Conservation (phyloP, 2,888 invertebrate species). For the Abrostola tripartita region DNA sequence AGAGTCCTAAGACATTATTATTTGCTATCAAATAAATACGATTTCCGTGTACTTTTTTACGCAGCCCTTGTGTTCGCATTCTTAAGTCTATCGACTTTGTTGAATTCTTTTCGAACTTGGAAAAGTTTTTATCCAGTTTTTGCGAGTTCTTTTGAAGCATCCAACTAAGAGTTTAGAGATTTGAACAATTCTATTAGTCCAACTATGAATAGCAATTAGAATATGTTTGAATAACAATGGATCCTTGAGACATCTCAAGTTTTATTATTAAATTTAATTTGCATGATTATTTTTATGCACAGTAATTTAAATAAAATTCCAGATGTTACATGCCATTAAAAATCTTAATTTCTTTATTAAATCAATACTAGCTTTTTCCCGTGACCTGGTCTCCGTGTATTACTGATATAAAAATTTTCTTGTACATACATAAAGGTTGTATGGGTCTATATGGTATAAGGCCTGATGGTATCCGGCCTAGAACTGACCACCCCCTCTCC, state of each 20-base stretch:
- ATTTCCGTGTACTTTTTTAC: conserved; percentile 32
- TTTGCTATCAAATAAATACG: conserved; percentile 47
- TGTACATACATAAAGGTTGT: no score
- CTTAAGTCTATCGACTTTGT: conserved; percentile 24
- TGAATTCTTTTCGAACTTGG: conserved; percentile 15
- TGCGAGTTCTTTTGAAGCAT: conserved; percentile 7
- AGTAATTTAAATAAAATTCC: conserved; percentile 12
- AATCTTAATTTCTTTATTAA: no score
- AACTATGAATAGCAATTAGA: conserved; percentile 28
- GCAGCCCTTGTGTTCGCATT: conserved; percentile 22
- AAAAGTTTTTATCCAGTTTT: conserved; percentile 7
- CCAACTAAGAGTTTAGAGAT: conserved; percentile 16
- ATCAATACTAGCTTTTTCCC: no score
- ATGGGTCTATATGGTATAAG: no score
- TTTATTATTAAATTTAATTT: conserved; percentile 33
- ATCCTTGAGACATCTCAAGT: conserved; percentile 40
- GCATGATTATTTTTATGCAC: conserved; percentile 13
- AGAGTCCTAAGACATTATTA: conserved; percentile 33
- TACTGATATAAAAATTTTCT: no score
- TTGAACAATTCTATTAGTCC: conserved; percentile 17
- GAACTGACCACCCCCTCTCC: no score
- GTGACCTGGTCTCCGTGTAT: no score
- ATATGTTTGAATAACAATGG: conserved; percentile 26
- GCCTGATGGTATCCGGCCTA: no score
- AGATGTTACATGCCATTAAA: no score